Evolutionary conservation across 2,113 vertebrate species (phyloP).

Genomic region (Xenotilapia caudafasciata): DNA sequence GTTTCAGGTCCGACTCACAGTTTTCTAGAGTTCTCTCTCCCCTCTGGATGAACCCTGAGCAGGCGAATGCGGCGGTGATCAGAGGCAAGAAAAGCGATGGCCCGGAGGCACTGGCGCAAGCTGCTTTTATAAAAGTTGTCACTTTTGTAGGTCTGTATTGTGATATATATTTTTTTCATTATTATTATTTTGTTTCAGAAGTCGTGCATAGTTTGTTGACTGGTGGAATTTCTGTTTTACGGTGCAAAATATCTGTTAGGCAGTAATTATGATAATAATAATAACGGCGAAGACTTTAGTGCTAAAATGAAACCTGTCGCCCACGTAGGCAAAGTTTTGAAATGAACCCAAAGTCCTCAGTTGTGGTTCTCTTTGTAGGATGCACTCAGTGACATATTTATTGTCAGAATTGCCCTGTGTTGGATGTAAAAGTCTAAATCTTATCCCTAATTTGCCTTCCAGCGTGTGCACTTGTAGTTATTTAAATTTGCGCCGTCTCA

Average conservation of each 20-base stretch:
- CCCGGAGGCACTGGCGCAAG: neutral
- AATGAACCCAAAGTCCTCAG: slow-evolving; percentile 33
- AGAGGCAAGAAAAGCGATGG: slow-evolving; percentile 28
- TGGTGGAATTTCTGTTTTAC: neutral
- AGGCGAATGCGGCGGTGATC: slow-evolving; percentile 7
- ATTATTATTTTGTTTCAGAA: neutral
- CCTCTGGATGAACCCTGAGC: slow-evolving; percentile 53
- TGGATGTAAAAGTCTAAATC: neutral
- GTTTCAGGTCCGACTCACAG: slow-evolving; percentile 36
- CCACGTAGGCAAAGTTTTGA: slow-evolving; percentile 45
- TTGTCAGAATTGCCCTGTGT: neutral
- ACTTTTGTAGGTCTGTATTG: slow-evolving; percentile 49
- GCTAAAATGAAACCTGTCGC: slow-evolving; percentile 48
- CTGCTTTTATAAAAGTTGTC: slow-evolving; percentile 35
- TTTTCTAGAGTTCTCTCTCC: neutral
- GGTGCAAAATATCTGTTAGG: neutral
- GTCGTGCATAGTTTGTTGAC: neutral
- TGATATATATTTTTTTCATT: neutral
- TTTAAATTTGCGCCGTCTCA: neutral
- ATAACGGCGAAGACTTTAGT: neutral
- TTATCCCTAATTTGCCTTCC: neutral
- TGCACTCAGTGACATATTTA: neutral
- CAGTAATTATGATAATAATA: neutral
- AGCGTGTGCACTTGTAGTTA: neutral
- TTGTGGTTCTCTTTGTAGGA: slow-evolving; percentile 39